Base-by-base conservation (phyloP, 1,140 invertebrate genomes). In the Cyphomyrmex costatus region DNA sequence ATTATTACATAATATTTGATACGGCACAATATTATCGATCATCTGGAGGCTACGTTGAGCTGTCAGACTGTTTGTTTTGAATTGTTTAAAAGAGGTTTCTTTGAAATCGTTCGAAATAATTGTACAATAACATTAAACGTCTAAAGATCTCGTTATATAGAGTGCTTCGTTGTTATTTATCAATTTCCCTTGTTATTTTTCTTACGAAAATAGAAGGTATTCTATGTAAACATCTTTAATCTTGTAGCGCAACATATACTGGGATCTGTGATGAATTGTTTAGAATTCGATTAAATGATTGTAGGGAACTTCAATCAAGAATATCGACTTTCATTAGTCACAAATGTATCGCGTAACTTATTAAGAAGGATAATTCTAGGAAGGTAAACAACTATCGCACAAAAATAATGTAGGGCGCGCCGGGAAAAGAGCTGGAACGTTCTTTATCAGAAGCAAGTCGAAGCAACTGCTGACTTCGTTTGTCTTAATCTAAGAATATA, bases 401-500 rank as follows among this genome's bases (percentile, higher is more conserved):
- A 6, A 16, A 42, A 24, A 24, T 61, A 77, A 63, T 7, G 60
- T 24, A 16, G 12, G 16, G 12, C 12, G 71, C 12, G 10, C 56
- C n/a, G 7, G 61, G 36, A 36, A 21, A 79, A 53, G 14, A 53
- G 46, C 19, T 21, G n/a, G 33, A 68, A 53, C 61, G 16, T 46
- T 30, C 33, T 30, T 56, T 21, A 21, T 60, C 51, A 53, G 24
- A 58, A 60, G 46, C n/a, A 82, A 60, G 12, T 60, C 53, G 16
- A 46, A 58, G 12, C 16, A 60, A 42, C 66, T 82, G 0, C 21
- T 58, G 51, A 53, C 66, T 82, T 30, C 79, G 51, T 83, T 83
- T 74, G 68, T 83, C 79, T 83, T 60, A 83, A 83, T 83, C 68
- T 74, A 60, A 49, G 24, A 70, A 46, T 49, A 60, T 46, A 60